Base-by-base conservation (phyloP, 2,797 vertebrate genomes). In the Dryobates pubescens region DNA sequence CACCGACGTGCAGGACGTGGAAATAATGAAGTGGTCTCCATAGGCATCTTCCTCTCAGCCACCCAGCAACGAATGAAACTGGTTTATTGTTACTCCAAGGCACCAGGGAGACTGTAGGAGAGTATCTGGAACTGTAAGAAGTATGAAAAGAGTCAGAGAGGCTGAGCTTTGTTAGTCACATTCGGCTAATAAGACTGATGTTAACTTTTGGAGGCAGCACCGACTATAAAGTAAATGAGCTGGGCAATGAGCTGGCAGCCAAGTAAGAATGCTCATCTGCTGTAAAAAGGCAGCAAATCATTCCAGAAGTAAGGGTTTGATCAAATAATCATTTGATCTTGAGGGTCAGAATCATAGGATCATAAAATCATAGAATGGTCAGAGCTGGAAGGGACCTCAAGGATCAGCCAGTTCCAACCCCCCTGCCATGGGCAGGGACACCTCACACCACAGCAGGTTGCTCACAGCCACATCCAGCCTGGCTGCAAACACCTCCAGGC, bases 241-340 rank as follows among this genome's bases (percentile, higher is more conserved):
- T 64, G 92, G 81, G 83, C 75, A 89, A 93, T 95, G 90, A 94
- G 68, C 84, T 87, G 78, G 65, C 88, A 94, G 84, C 81, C 80
- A 94, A 95, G 77, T 62, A 88, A 89, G 75, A 84, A 85, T 74
- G 72, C 56, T 79, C 86, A 76, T n/a, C 19, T 65, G 93, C 65
- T 88, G 82, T 89, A 91, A 82, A 91, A 79, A 51, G 49, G 49
- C 38, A 83, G 57, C n/a, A 75, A 73, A 94, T 58, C 79, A 73
- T 91, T 93, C 82, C 79, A 54, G 92, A 92, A 95, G 79, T 75
- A 88, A 88, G 34, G 57, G 61, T 88, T 92, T 93, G 82, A 94
- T 93, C 92, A 76, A 90, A 64, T 64, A 88, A 90, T 91, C 74
- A 89, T 82, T 92, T 84, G 64, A 92, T 94, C 94, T 94, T 26